Base-by-base conservation (phyloP, 2,113 vertebrate genomes). In the Ammodramus savannarum region DNA sequence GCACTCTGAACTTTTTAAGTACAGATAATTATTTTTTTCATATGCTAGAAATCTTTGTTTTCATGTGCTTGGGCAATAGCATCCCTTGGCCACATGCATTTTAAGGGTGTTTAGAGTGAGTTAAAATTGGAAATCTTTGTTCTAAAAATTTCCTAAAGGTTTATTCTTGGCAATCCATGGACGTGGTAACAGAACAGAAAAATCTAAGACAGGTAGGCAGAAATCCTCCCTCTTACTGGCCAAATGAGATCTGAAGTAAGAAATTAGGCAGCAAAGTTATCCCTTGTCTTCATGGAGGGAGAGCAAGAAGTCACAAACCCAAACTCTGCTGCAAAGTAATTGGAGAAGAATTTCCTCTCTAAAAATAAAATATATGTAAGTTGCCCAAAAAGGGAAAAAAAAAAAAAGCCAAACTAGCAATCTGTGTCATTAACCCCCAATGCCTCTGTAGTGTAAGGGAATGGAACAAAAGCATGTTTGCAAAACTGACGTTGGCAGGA, bases 1-100 rank as follows among this genome's bases (percentile, higher is more conserved):
- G 85, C 87, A 82, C 85, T 90, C 86, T 97, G 96, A 96, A 94
- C 96, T 96, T 82, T 95, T 94, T 95, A 93, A 95, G 78, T 84
- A 84, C 75, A 69, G 69, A 91, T 54, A 85, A 87, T 96, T 96
- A 62, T 94, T 93, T 96, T 78, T 78, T 85, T 94, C 23, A n/a
- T 93, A 67, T 29, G 16, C 46, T 78, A 62, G 59, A 87, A 95
- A 84, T 93, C 84, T 94, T 97, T 96, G 75, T 95, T 97, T 97
- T 97, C 90, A 85, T 96, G 93, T 95, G 89, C 51, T 88, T 97
- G 95, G 90, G 93, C 93, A 96, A 46, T 20, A 83, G n/a, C n/a
- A 57, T 85, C 79, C 3, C 84, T 91, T 88, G 81, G 74, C 57
- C 21, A 32, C 4, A 2, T 91, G 55, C 62, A 43, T 9, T 41